Evolutionary conservation across 1,140 invertebrate species (phyloP).

Genomic region (Conus betulinus): DNA sequence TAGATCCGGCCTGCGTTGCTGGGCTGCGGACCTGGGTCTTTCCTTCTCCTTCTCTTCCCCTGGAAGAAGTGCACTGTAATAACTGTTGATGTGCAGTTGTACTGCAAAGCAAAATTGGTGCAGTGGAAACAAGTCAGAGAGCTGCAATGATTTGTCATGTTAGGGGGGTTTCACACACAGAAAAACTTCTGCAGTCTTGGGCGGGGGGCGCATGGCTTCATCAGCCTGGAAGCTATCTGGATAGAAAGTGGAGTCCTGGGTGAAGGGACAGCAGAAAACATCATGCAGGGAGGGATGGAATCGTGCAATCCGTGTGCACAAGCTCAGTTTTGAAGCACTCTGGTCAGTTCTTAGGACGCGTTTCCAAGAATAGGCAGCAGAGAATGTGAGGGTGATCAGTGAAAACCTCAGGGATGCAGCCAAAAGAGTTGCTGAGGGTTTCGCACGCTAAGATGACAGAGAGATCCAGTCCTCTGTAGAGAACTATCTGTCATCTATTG

Average conservation of each 20-base stretch:
- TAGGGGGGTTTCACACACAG: background rate
- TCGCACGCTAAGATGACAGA: background rate
- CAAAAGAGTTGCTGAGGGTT: background rate
- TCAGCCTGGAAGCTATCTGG: background rate
- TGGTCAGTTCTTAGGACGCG: background rate
- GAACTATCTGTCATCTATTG: background rate
- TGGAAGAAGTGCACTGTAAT: too few relatives aligned
- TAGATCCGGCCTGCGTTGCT: too few relatives aligned
- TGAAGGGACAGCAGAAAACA: constrained; percentile 4
- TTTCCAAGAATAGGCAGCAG: background rate
- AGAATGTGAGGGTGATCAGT: background rate
- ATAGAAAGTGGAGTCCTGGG: background rate
- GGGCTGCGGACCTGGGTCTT: too few relatives aligned
- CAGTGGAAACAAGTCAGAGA: too few relatives aligned
- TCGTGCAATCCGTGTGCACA: constrained; percentile 1
- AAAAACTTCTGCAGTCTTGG: background rate
- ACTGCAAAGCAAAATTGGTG: background rate
- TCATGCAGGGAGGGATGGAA: background rate
- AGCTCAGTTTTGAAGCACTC: background rate
- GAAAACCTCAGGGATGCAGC: background rate
- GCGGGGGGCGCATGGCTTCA: background rate
- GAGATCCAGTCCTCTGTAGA: background rate
- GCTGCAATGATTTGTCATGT: constrained; percentile 2
- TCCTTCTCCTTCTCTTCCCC: too few relatives aligned
- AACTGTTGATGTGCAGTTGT: background rate